A percentile compares a stretch with the other conserved stretches of the same genome.
Conservation (phyloP, 2,888 invertebrate genomes). For the Seira ritae region DNA sequence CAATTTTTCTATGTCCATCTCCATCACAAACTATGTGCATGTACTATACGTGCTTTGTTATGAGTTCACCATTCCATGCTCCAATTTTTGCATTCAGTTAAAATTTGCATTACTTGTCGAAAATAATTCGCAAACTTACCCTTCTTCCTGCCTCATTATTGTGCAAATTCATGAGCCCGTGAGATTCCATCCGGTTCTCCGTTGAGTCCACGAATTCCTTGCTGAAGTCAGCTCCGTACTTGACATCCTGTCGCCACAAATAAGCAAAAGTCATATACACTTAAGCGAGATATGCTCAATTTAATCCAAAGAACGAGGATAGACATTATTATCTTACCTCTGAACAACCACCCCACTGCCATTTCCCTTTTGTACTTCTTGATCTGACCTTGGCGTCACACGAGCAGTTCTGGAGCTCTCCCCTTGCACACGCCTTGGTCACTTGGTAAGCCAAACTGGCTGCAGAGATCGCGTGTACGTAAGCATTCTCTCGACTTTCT, state of each 20-base stretch:
- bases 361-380: conserved; percentile 81
- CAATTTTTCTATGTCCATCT: conserved; percentile 39
- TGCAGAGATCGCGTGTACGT: conserved; percentile 92
- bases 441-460: conserved; percentile 93
- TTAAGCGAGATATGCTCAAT: background rate
- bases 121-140: conserved; percentile 77
- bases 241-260: conserved; percentile 81
- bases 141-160: conserved; percentile 94
- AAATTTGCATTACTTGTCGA: background rate
- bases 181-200: conserved; percentile 81
- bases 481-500: conserved; percentile 95
- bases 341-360: conserved; percentile 97
- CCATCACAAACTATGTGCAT: background rate
- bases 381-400: conserved; percentile 40
- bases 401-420: conserved; percentile 87
- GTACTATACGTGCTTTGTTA: background rate
- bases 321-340: conserved; percentile 79
- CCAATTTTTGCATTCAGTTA: background rate
- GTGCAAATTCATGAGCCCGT: conserved; percentile 90
- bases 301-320: background rate
- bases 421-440: conserved; percentile 91
- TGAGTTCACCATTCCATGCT: background rate
- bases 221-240: conserved; percentile 90
- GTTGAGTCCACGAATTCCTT: conserved; percentile 90
- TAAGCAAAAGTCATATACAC: background rate